These are phyloP conservation scores for Charina bottae DNA, from an alignment of 2,113 vertebrate genomes.

Conservation along the genomic window DNA sequence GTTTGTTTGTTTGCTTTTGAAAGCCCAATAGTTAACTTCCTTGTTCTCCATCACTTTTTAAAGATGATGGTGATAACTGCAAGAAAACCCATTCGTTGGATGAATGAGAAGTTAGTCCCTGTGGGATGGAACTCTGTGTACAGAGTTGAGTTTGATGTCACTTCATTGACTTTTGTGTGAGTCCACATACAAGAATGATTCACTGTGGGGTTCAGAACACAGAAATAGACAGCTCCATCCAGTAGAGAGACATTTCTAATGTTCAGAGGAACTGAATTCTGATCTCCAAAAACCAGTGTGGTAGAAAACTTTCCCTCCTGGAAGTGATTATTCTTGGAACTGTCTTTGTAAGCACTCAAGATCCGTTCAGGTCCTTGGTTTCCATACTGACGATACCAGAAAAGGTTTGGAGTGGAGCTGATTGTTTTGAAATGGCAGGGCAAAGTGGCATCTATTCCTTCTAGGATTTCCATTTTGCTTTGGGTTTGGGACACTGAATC, in stretches of 20 bases:
- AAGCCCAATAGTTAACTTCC: too few species aligned
- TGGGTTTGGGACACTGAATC: background rate
- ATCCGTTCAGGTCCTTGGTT: background rate
- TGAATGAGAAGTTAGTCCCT: background rate
- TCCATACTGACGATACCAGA: background rate
- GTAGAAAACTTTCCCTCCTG: background rate
- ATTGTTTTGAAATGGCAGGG: background rate
- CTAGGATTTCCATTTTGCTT: background rate
- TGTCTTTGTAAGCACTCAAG: background rate
- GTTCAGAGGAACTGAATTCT: constrained; percentile 14
- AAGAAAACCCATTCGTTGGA: background rate
- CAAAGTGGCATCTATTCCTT: background rate
- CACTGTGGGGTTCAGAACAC: constrained; percentile 40
- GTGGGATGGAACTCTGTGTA: background rate
- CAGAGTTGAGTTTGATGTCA: background rate
- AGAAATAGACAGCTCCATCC: constrained; percentile 36
- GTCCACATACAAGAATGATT: background rate
- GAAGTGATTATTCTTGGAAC: background rate
- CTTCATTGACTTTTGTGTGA: background rate
- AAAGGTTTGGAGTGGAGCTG: background rate
- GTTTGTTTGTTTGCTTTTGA: background rate
- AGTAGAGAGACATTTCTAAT: constrained; percentile 3
- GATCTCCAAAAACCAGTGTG: background rate
- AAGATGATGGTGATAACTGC: too few species aligned
- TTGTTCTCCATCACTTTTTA: too few species aligned